Evolutionary conservation across 2,888 invertebrate genomes (phyloP), one percentile per base, ranked within the genome.

Genomic region (Trichopoda pennipes): DNA sequence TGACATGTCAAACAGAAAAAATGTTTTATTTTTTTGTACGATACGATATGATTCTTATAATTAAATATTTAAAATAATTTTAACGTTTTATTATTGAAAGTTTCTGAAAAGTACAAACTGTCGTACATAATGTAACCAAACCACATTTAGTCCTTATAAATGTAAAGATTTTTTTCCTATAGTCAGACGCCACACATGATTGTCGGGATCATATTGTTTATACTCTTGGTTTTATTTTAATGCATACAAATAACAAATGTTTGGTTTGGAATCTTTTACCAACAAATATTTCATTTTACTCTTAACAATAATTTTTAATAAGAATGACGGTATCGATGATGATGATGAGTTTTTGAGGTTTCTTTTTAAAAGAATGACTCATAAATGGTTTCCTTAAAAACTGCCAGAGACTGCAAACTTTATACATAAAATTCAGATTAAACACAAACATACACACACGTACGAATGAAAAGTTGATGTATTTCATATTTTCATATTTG

Each of bases 291-390:
- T 64, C 44, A 0, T 44, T 78, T 53, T 51, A 51, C 53, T 66
- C 42, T 79, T 23, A 63, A 47, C 32, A 56, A 47, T 70, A 73
- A 44, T 66, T 44, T 64, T 60, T 51, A 64, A 73, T 72, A 72
- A 72, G 63, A 63, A 75, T 61, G n/a, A 63, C 35, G 61, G 17
- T 77, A 53, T 53, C 64, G 38, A 17, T 61, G 17, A 49, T 58
- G 69, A 55, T 76, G 73, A 81, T 74, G 78, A 81, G 74, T 66
- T 81, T 78, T 78, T 81, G 78, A 74, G 81, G 81, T 81, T 81
- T 42, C 23, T 53, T 53, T 4, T 23, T 17, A 35, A 51, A 68
- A 53, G 23, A 19, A 60, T 35, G 14, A 55, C 28, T 23, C 69
- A 47, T 61, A 64, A 64, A 72, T 16, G 72, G 53, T 38, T 66